phyloP scores from a whole-genome alignment of 2,797 vertebrate genomes.

The Aphelocoma californica region DNA sequence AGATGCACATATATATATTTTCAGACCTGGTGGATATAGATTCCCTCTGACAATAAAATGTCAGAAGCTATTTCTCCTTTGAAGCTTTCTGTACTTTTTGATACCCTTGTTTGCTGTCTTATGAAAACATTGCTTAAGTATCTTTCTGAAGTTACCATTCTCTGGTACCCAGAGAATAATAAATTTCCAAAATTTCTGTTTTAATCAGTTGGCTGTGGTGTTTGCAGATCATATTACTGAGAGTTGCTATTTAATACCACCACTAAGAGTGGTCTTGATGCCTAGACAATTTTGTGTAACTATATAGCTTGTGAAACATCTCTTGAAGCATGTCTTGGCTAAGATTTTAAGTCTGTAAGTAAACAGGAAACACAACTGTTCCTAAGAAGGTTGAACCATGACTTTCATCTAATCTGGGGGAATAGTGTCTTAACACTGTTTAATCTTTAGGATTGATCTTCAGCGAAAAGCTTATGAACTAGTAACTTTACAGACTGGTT shows the following conservation, averaged over 20 bases:
- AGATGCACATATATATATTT: background rate
- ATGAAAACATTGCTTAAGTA: background rate
- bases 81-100: background rate
- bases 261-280: background rate
- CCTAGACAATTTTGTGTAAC: background rate
- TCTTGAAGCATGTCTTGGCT: background rate
- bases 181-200: background rate
- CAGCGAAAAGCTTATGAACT: background rate
- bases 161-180: background rate
- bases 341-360: background rate
- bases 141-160: background rate
- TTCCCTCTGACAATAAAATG: background rate
- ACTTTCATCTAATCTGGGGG: background rate
- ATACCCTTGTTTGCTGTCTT: background rate
- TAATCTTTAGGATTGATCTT: background rate
- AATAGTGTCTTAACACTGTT: background rate
- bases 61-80: background rate
- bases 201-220: background rate
- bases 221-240: background rate
- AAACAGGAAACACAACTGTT: constrained; percentile 28
- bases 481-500: background rate
- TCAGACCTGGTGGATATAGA: background rate
- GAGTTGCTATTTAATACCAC: background rate
- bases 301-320: background rate
- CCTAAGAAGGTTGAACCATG: background rate